Conservation (phyloP, 2,888 invertebrate genomes). For the Lomographa bimaculata region DNA sequence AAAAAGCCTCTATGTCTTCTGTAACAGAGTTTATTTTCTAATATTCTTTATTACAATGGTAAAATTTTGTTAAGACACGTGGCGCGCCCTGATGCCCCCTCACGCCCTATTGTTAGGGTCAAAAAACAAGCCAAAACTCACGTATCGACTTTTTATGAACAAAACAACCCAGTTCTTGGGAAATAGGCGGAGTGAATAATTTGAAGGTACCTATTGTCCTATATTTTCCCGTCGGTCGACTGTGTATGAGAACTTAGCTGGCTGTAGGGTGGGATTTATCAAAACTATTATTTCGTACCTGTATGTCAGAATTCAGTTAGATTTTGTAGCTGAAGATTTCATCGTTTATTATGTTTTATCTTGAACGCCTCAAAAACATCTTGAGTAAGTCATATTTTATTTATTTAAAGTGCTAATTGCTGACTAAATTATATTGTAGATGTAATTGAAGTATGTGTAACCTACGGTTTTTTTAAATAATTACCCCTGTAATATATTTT, state of each 20-base stretch:
- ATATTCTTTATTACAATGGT: conserved; percentile 34
- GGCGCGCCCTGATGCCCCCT: conserved; percentile 53
- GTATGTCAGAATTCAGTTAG: too few relatives aligned
- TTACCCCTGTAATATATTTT: too few relatives aligned
- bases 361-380: too few relatives aligned
- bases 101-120: conserved; percentile 63
- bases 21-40: conserved; percentile 28
- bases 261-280: too few relatives aligned
- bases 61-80: conserved; percentile 54
- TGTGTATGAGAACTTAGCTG: conserved; percentile 1
- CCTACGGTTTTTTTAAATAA: conserved; percentile 1
- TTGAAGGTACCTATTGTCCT: conserved; percentile 47
- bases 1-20: background rate
- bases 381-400: too few relatives aligned
- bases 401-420: too few relatives aligned
- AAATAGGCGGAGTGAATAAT: conserved; percentile 50
- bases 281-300: too few relatives aligned
- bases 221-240: conserved; percentile 43
- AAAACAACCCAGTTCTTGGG: conserved; percentile 61
- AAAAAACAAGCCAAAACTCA: conserved; percentile 73
- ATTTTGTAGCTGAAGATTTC: too few relatives aligned
- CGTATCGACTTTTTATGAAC: conserved; percentile 61
- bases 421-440: too few relatives aligned
- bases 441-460: too few relatives aligned
- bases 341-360: too few relatives aligned